Percentiles rank a stretch among this genome's conserved stretches.
Conservation (phyloP, 2,888 invertebrate genomes). For the Physocephala rufipes region DNA sequence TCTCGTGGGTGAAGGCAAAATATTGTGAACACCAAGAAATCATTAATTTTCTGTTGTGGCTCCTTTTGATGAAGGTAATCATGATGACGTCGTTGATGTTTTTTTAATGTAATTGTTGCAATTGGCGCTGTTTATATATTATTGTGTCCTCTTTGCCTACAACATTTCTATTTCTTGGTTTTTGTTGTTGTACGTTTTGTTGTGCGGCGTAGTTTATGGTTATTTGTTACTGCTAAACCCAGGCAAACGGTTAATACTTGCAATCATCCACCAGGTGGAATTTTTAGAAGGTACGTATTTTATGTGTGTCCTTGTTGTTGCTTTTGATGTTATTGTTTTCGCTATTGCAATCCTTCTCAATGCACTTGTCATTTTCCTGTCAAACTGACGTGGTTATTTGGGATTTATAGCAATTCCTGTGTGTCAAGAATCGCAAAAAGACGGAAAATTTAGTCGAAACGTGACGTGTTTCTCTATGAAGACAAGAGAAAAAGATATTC, state of each 20-base stretch:
- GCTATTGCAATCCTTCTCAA: slow-evolving; percentile 10
- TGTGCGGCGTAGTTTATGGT: neutral
- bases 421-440: neutral
- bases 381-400: slow-evolving; percentile 5
- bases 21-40: neutral
- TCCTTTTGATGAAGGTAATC: too few species aligned
- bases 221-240: neutral
- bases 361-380: slow-evolving; percentile 29
- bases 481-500: neutral
- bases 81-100: neutral
- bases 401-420: slow-evolving; percentile 9
- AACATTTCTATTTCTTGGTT: neutral
- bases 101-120: neutral
- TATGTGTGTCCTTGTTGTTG: neutral
- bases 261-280: slow-evolving; percentile 14
- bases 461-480: neutral
- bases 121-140: neutral
- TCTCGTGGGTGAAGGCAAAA: neutral
- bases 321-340: neutral
- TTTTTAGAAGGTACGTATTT: slow-evolving; percentile 23
- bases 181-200: neutral
- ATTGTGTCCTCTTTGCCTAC: neutral
- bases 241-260: slow-evolving; percentile 19
- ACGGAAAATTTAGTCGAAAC: neutral
- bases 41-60: neutral